Conservation (phyloP, 2,113 vertebrate genomes). For the Calidris pygmaea region DNA sequence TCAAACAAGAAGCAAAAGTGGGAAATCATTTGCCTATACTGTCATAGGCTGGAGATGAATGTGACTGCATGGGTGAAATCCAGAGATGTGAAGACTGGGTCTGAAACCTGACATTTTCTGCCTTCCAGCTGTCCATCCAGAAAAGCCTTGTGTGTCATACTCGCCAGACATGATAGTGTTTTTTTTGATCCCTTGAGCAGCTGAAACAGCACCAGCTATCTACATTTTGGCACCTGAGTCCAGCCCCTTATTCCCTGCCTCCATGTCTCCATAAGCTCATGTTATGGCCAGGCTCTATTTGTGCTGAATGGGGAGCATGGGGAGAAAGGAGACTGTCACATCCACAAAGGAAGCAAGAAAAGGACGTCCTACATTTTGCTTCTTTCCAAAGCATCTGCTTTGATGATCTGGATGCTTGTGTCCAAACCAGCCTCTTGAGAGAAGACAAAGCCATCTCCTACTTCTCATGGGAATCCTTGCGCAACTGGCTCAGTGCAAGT, state of each 20-base stretch:
- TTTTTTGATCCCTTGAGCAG: background rate
- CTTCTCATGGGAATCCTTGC: background rate
- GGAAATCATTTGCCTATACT: background rate
- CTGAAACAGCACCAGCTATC: background rate
- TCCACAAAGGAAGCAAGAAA: background rate
- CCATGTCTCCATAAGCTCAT: too few relatives aligned
- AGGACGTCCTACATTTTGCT: background rate
- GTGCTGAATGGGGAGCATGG: background rate
- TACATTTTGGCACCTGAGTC: background rate
- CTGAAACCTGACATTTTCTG: background rate
- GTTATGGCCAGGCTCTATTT: background rate
- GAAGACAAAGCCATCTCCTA: background rate
- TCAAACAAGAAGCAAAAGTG: background rate
- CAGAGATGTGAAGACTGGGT: rapidly evolving
- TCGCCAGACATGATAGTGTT: background rate
- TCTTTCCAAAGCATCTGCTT: background rate
- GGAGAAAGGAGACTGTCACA: background rate
- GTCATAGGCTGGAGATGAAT: background rate
- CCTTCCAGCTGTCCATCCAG: background rate
- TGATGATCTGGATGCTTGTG: background rate
- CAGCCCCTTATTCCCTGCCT: background rate
- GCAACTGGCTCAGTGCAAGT: rapidly evolving
- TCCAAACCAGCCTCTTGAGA: background rate
- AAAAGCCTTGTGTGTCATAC: background rate
- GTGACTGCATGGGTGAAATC: background rate